Percentiles rank a stretch among this genome's conserved stretches.
Conservation (phyloP, 2,797 vertebrate genomes). For the Xiphophorus birchmanni region DNA sequence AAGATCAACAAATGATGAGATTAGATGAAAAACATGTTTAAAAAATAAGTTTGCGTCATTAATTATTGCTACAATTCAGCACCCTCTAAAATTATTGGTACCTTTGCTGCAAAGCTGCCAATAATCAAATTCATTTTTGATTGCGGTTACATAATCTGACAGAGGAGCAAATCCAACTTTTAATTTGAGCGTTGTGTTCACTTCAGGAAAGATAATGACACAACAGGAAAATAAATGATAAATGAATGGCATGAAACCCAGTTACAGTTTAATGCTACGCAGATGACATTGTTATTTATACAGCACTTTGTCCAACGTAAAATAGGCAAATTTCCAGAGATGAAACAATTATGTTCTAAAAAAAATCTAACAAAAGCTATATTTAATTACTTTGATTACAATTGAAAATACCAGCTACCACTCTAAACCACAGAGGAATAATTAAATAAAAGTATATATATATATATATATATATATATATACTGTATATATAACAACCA, state of each 20-base stretch:
- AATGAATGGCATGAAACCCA: neutral
- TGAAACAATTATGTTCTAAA: neutral
- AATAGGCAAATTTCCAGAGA: neutral
- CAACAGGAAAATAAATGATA: neutral
- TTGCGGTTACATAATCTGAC: neutral
- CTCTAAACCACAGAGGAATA: neutral
- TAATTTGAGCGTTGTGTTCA: neutral
- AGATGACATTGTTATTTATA: neutral
- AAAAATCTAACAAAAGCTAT: neutral
- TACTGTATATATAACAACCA: neutral
- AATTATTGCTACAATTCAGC: neutral
- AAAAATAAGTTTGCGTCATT: no score
- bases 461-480: no score
- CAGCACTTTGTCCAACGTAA: neutral
- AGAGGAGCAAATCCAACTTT: neutral
- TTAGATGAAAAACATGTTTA: constrained; percentile 15
- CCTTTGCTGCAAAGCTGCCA: neutral
- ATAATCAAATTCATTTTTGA: neutral
- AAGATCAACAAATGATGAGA: constrained; percentile 29
- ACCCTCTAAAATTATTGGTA: neutral
- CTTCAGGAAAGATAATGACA: neutral
- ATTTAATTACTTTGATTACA: neutral
- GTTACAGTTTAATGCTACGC: neutral
- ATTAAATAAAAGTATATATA: neutral
- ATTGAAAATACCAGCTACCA: neutral